Conservation (phyloP, 2,797 vertebrate species). For the Falco peregrinus region DNA sequence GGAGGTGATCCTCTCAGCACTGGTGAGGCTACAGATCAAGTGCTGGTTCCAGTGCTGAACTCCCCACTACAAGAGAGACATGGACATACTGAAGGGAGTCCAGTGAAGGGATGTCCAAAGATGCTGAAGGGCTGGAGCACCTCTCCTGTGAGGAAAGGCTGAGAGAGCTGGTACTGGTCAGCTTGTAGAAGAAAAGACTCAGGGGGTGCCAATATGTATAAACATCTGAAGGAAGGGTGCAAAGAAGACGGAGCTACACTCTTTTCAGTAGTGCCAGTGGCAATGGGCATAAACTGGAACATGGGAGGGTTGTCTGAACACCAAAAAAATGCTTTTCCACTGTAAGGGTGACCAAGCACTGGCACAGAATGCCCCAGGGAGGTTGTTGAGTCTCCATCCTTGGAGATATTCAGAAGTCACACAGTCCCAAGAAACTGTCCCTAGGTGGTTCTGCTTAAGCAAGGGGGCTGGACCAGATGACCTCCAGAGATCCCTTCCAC, state of each 20-base stretch:
- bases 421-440: rapidly evolving
- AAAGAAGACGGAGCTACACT: background rate
- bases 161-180: background rate
- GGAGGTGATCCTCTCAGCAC: background rate
- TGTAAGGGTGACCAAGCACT: background rate
- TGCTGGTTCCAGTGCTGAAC: background rate
- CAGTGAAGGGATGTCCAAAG: background rate
- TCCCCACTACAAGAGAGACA: background rate
- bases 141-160: background rate
- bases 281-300: background rate
- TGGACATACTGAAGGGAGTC: background rate
- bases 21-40: background rate
- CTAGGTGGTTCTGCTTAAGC: background rate
- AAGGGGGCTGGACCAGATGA: background rate
- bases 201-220: background rate
- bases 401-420: background rate
- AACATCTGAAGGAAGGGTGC: background rate
- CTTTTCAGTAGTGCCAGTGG: background rate
- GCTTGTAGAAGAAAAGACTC: background rate
- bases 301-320: background rate
- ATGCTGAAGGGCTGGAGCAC: background rate
- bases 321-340: background rate
- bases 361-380: background rate
- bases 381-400: background rate
- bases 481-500: background rate